phyloP scores from a whole-genome alignment of 2,797 vertebrate genomes.

The Huso huso region DNA sequence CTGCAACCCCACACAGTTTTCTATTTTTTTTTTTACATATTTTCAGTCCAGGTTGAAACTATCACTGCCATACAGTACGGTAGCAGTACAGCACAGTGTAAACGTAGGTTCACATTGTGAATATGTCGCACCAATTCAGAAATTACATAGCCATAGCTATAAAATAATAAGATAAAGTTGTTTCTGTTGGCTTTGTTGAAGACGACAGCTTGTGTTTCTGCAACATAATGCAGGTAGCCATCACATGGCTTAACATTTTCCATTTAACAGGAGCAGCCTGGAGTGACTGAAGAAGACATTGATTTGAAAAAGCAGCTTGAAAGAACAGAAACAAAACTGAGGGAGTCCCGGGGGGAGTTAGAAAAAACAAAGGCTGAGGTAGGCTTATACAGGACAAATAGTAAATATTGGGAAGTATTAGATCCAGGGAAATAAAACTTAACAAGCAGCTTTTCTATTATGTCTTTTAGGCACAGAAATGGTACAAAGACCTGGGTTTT shows the following conservation, averaged over 20 bases:
- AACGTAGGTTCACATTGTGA: too few relatives aligned
- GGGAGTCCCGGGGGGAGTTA: conserved; percentile 44
- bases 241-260: neutral
- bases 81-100: too few relatives aligned
- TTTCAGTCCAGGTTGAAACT: too few relatives aligned
- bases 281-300: conserved; percentile 27
- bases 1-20: neutral
- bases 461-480: conserved; percentile 39
- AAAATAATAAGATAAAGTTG: too few relatives aligned
- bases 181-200: too few relatives aligned
- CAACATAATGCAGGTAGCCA: too few relatives aligned
- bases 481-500: conserved; percentile 48
- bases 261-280: conserved; percentile 7
- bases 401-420: neutral
- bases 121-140: too few relatives aligned
- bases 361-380: conserved; percentile 52
- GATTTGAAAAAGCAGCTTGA: conserved; percentile 33
- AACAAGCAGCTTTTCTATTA: neutral
- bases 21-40: neutral
- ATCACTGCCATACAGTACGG: too few relatives aligned
- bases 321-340: conserved; percentile 37
- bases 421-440: neutral
- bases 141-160: too few relatives aligned
- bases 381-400: conserved; percentile 13
- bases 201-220: too few relatives aligned